Evolutionary conservation across 1,140 invertebrate species (phyloP), one percentile per base, ranked within the genome.

Genomic region (Rhagoletis zephyria): DNA sequence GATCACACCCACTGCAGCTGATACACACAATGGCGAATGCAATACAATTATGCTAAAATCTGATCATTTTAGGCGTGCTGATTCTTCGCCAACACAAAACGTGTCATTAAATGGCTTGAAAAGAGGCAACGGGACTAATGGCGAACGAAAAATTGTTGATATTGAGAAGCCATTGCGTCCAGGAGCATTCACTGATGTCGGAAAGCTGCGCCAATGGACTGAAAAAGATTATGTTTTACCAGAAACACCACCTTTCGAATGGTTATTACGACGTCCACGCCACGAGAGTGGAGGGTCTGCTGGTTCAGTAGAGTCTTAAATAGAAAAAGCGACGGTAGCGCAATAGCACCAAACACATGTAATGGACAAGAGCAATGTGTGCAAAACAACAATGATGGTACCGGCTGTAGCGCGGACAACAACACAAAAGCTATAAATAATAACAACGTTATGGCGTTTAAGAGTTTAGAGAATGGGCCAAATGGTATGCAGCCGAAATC

Each of bases 1-100:
- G 2, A 97, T 98, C 91, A 96, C 97, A 3, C 97, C 97, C 10
- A 97, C 97, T 88, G 95, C 96, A 86, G 94, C 95, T 10, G 94
- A 94, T 67, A 95, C 95, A 87, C 95, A 96, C 88, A 93, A 74
- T 7, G 87, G 90, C 1, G 65, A 85, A 61, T 85, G 88, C 10
- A 89, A 89, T 63, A 94, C 95, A 3, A 96, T 98, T 81, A 96
- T 98, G 94, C 91, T 98, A 3, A 98, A 98, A 91, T 98, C 97
- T 92, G 97, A 98, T 94, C 97, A 98, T 93, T 98, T 98, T 93
- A 95, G 96, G 96, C 93, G 93, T 95, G 88, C n/a, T 6, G 87
- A 88, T 14, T 74, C 48, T 59, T 64, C 59, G 5, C 48, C 42
- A 2, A 87, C 81, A 56, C 67, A 81, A 60, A 64, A 81, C 51